Evolutionary conservation across 2,888 invertebrate genomes (phyloP).

Genomic region (Pherbina coryleti): DNA sequence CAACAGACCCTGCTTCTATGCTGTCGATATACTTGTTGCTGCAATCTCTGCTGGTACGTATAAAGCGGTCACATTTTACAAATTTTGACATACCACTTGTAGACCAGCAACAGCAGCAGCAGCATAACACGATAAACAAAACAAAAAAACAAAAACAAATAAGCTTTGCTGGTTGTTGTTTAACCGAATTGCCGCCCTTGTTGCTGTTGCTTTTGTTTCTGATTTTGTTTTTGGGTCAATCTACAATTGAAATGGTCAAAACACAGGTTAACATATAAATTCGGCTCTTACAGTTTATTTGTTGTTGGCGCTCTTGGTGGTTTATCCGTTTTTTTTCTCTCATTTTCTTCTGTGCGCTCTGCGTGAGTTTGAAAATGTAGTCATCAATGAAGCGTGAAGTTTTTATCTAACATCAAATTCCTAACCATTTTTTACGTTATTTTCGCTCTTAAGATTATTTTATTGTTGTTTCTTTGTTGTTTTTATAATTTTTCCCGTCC

Average conservation of each 20-base stretch:
- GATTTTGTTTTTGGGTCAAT: background rate
- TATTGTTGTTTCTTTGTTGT: background rate
- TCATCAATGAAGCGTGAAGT: constrained; percentile 18
- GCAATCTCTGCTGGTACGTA: too few species aligned
- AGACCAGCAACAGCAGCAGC: too few species aligned
- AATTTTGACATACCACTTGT: too few species aligned
- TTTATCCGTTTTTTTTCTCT: background rate
- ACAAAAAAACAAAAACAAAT: too few species aligned
- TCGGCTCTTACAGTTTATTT: background rate
- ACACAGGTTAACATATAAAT: background rate
- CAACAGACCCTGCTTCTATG: background rate
- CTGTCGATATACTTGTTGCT: too few species aligned
- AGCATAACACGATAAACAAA: too few species aligned
- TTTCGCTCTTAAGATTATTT: background rate
- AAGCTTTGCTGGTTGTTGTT: too few species aligned
- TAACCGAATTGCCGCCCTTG: too few species aligned
- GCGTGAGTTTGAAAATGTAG: background rate
- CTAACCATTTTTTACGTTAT: background rate
- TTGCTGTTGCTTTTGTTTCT: background rate
- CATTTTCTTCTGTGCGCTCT: background rate
- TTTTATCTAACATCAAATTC: background rate
- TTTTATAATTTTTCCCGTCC: background rate
- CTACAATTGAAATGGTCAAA: background rate
- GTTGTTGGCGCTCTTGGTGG: background rate
- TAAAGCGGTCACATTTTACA: too few species aligned